Conservation (phyloP, 2,888 invertebrate genomes). For the Girardia tigrina region DNA sequence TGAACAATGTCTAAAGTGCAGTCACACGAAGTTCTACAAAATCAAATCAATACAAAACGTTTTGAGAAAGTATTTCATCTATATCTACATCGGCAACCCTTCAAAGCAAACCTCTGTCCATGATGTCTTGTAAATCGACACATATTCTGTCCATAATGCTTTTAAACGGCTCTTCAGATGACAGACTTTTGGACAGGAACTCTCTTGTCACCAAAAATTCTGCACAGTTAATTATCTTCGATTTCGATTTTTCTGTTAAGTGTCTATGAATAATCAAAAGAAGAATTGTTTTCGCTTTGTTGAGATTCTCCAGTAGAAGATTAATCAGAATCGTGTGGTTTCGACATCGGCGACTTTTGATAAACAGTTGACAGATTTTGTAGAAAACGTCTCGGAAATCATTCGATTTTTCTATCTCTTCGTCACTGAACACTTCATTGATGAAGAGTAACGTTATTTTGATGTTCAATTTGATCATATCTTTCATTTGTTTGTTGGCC, state of each 20-base stretch:
- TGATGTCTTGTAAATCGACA: slow-evolving; percentile 3
- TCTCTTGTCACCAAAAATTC: slow-evolving; percentile 4
- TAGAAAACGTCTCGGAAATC: background rate
- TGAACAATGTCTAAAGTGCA: too few relatives aligned
- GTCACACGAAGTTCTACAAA: too few relatives aligned
- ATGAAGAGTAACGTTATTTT: slow-evolving; percentile 11
- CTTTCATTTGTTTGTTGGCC: slow-evolving; percentile 12
- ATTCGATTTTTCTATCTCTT: slow-evolving; percentile 8
- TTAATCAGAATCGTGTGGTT: background rate
- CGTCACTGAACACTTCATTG: slow-evolving; percentile 15
- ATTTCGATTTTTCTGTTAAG: background rate
- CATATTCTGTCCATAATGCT: slow-evolving; percentile 8
- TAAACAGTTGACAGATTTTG: background rate
- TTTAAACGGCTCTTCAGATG: background rate
- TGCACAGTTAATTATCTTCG: background rate
- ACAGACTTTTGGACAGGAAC: background rate
- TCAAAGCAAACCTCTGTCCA: background rate
- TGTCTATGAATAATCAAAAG: background rate
- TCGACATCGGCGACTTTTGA: background rate
- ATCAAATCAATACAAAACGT: too few relatives aligned
- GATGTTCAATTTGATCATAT: slow-evolving; percentile 15
- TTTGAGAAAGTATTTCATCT: too few relatives aligned
- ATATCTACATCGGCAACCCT: too few relatives aligned
- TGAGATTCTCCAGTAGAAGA: background rate
- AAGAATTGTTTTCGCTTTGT: background rate